phyloP scores from a whole-genome alignment of 2,797 vertebrate genomes.

The Mus minutoides region DNA sequence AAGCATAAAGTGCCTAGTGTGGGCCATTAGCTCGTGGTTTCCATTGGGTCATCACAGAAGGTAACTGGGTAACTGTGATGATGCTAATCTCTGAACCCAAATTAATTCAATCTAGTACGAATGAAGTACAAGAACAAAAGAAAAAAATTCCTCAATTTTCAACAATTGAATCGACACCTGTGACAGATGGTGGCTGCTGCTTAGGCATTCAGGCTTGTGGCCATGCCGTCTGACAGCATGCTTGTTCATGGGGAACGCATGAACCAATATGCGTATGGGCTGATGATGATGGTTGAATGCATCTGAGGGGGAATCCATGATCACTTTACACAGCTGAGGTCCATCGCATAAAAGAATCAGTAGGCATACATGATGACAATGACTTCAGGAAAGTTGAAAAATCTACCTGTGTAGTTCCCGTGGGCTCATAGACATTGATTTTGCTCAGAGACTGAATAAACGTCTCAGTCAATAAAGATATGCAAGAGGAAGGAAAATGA shows the following conservation, averaged over 20 bases:
- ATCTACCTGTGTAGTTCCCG: not conserved
- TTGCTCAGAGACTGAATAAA: not conserved
- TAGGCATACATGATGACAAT: accelerated
- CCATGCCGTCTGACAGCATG: too few species aligned
- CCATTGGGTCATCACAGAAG: not conserved
- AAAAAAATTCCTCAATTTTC: not conserved
- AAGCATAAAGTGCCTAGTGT: slow-evolving; percentile 15
- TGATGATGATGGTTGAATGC: not conserved
- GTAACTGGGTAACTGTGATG: not conserved
- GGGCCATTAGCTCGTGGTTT: not conserved
- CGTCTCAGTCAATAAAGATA: not conserved
- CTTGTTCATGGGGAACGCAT: not conserved
- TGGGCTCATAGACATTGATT: not conserved
- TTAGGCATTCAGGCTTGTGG: not conserved
- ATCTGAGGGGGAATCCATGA: slow-evolving; percentile 8
- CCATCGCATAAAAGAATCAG: not conserved
- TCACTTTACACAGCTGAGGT: slow-evolving; percentile 41
- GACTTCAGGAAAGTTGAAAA: not conserved
- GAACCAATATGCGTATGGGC: not conserved
- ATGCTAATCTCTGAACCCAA: not conserved
- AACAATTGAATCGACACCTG: not conserved
- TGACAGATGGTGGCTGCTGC: too few species aligned
- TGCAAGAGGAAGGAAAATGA: not conserved
- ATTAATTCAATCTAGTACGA: not conserved
- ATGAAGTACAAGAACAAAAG: not conserved